A percentile compares a stretch with the other conserved stretches of the same genome.
phyloP scores from a whole-genome alignment of 2,888 invertebrate species.

The Aproaerema taeniolella region DNA sequence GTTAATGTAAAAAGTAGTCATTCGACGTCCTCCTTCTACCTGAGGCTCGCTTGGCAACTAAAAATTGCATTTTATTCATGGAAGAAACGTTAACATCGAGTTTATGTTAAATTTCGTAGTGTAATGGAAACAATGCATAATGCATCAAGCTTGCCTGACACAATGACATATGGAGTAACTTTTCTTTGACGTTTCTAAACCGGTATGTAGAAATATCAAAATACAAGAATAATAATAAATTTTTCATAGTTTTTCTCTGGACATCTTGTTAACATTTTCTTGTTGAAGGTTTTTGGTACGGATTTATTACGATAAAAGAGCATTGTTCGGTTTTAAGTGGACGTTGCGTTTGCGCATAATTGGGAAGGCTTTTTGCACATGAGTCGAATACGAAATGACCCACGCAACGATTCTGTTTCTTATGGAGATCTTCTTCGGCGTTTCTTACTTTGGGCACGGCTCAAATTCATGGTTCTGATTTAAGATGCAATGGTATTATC shows the following conservation, averaged over 20 bases:
- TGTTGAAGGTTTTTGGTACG: conserved; percentile 46
- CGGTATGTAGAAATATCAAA: conserved; percentile 57
- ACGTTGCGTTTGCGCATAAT: conserved; percentile 67
- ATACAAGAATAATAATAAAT: conserved; percentile 39
- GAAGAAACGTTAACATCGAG: conserved; percentile 69
- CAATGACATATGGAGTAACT: conserved; percentile 70
- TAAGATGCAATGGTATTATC: background rate
- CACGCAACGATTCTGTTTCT: conserved; percentile 58
- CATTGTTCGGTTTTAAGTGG: conserved; percentile 58
- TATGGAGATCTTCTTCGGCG: conserved; percentile 18
- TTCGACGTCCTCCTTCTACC: conserved; percentile 33
- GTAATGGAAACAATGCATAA: conserved; percentile 76
- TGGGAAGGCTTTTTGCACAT: conserved; percentile 61
- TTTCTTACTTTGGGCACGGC: conserved; percentile 8
- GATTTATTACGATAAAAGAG: conserved; percentile 48
- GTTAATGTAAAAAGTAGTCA: conserved; percentile 40
- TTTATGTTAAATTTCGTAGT: conserved; percentile 74
- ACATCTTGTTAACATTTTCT: conserved; percentile 44
- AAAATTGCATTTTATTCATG: conserved; percentile 70
- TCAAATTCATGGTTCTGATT: conserved; percentile 1
- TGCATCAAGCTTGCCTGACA: conserved; percentile 61
- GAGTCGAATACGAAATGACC: conserved; percentile 61
- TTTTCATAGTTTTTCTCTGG: conserved; percentile 55
- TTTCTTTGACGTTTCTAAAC: conserved; percentile 64
- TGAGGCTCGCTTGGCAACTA: conserved; percentile 38